Evolutionary conservation across 2,113 vertebrate genomes (phyloP).

Genomic region (Ascaphus truei): DNA sequence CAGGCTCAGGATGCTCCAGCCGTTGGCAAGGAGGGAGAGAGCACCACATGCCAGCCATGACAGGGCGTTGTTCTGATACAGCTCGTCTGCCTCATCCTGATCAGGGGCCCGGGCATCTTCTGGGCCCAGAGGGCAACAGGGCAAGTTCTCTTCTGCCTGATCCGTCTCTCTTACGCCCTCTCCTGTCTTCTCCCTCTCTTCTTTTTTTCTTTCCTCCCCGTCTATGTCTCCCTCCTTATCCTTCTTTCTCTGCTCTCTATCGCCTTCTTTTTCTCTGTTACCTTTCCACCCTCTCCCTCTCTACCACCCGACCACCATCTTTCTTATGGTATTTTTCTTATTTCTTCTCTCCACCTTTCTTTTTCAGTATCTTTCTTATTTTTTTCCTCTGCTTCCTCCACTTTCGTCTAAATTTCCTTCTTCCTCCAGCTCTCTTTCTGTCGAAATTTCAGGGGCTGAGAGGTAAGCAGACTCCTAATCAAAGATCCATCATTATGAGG

Average conservation of each 20-base stretch:
- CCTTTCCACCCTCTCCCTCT: background rate
- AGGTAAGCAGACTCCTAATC: no score
- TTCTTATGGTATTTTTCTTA: no score
- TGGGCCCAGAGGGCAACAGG: conserved; percentile 1
- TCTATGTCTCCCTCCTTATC: background rate
- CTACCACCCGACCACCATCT: background rate
- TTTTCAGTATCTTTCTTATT: background rate
- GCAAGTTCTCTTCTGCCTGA: background rate
- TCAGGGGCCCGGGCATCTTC: conserved; percentile 40
- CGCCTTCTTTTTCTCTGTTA: background rate
- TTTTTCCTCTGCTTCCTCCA: background rate
- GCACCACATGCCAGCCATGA: conserved; percentile 77
- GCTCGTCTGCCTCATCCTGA: conserved; percentile 65
- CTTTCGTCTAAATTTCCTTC: no score
- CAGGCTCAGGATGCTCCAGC: conserved; percentile 77
- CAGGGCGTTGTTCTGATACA: conserved; percentile 66
- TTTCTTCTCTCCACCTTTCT: background rate
- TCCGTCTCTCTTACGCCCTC: background rate
- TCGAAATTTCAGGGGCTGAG: background rate
- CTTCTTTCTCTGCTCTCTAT: background rate
- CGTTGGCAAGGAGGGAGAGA: conserved; percentile 70
- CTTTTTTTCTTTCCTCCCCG: background rate
- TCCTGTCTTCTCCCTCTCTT: background rate
- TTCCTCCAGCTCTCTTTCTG: background rate
- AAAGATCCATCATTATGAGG: background rate